A percentile compares a stretch with the other conserved stretches of the same genome.
phyloP scores from a whole-genome alignment of 2,888 invertebrate genomes.

The Mallateleia sp. region DNA sequence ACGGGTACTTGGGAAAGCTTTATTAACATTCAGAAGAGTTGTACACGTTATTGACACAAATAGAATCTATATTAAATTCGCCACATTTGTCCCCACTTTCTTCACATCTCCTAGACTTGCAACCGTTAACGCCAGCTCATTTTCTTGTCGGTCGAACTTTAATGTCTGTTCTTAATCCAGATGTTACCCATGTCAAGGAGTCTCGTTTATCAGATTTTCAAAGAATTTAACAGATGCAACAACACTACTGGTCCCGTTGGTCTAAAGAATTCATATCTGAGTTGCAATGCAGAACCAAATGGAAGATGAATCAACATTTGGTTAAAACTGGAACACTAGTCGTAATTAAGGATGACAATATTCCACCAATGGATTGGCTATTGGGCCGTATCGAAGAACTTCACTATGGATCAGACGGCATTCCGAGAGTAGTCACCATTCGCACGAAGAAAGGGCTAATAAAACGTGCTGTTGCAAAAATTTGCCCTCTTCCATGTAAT shows the following conservation, averaged over 20 bases:
- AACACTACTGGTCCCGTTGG: slow-evolving; percentile 1
- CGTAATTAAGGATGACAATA: slow-evolving; percentile 23
- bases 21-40: slow-evolving; percentile 83
- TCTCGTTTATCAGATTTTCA: slow-evolving; percentile 70
- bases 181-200: slow-evolving; percentile 55
- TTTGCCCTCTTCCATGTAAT: slow-evolving; percentile 20
- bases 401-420: background rate
- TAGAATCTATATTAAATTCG: slow-evolving; percentile 83
- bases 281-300: slow-evolving; percentile 24
- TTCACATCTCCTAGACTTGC: slow-evolving; percentile 73
- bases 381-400: background rate
- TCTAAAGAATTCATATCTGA: slow-evolving; percentile 71
- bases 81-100: slow-evolving; percentile 78
- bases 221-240: slow-evolving; percentile 35
- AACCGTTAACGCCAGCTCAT: slow-evolving; percentile 82
- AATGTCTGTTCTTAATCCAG: slow-evolving; percentile 76
- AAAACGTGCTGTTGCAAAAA: background rate
- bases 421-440: background rate
- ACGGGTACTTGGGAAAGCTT: slow-evolving; percentile 69
- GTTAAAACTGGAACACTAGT: background rate
- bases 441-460: background rate
- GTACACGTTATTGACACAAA: slow-evolving; percentile 78
- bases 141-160: slow-evolving; percentile 82
- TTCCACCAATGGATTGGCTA: background rate
- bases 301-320: background rate